A percentile compares a stretch with the other conserved stretches of the same genome.
Conservation (phyloP, 2,888 invertebrate species). For the Opisthograptis luteolata region DNA sequence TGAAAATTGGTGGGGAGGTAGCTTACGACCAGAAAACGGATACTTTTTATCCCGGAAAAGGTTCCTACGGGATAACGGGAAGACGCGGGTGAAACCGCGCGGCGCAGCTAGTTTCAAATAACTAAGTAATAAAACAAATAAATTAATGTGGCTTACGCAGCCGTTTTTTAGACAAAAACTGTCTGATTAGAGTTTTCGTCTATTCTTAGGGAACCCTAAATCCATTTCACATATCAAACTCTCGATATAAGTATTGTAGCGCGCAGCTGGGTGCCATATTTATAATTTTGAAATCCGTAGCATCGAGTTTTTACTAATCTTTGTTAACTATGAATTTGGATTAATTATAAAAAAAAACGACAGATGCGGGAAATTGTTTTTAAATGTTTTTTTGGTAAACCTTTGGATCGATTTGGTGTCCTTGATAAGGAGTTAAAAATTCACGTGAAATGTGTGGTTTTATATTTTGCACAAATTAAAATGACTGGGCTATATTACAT, state of each 20-base stretch:
- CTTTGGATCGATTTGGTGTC: constrained; percentile 15
- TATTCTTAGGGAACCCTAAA: constrained; percentile 38
- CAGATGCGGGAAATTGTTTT: constrained; percentile 48
- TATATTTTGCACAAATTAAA: no score
- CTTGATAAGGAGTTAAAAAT: neutral
- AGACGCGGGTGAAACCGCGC: no score
- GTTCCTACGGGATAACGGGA: no score
- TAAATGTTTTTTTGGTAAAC: constrained; percentile 21
- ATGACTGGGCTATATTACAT: no score
- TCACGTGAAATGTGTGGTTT: no score
- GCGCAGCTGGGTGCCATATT: constrained; percentile 65
- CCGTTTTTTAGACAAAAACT: no score
- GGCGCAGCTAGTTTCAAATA: no score
- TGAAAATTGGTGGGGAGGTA: no score
- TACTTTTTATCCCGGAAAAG: no score
- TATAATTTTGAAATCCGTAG: constrained; percentile 62
- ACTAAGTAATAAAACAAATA: no score
- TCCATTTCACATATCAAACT: constrained; percentile 47
- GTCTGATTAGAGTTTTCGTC: neutral
- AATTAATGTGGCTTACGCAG: no score
- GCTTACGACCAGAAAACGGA: no score
- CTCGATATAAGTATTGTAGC: constrained; percentile 54
- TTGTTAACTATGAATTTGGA: constrained; percentile 62
- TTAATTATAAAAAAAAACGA: constrained; percentile 46
- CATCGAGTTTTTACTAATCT: constrained; percentile 58